A percentile compares a stretch with the other conserved stretches of the same genome.
Evolutionary conservation across 2,888 invertebrate species (phyloP).

Genomic region (Trachelus stipa): DNA sequence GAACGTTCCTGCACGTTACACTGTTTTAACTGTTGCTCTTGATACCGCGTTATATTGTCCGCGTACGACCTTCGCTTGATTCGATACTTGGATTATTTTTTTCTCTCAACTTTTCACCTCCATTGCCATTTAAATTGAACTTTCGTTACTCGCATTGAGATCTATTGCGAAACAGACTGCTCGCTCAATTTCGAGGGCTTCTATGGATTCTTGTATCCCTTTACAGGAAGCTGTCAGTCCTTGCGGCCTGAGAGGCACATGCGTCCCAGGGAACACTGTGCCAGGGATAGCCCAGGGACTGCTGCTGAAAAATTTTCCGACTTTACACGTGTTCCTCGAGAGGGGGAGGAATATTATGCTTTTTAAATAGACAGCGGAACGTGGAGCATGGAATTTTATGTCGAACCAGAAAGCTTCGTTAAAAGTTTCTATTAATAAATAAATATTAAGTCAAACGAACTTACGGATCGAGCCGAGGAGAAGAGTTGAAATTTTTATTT

Average conservation of each 20-base stretch:
- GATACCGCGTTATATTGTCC: not conserved
- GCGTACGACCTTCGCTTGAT: not conserved
- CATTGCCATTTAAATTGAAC: not conserved
- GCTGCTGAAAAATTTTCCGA: not conserved
- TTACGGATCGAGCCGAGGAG: not conserved
- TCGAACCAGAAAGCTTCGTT: not conserved
- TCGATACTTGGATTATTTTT: not conserved
- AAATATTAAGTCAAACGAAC: not conserved
- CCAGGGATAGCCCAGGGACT: not conserved
- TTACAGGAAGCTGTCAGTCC: not conserved
- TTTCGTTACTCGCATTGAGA: not conserved
- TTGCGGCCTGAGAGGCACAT: not conserved
- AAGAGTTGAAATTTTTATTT: not conserved
- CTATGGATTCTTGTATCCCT: not conserved
- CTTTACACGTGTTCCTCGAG: not conserved
- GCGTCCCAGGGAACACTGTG: not conserved
- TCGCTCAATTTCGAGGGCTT: not conserved
- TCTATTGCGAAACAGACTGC: not conserved
- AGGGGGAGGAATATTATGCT: not conserved
- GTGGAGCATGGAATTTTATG: not conserved
- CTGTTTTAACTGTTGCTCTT: not conserved
- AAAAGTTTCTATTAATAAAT: not conserved
- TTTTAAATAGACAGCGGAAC: not conserved
- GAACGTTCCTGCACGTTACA: not conserved
- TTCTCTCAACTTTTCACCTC: not conserved